Evolutionary conservation across 2,888 invertebrate genomes (phyloP).

Genomic region (Pterostichus niger): DNA sequence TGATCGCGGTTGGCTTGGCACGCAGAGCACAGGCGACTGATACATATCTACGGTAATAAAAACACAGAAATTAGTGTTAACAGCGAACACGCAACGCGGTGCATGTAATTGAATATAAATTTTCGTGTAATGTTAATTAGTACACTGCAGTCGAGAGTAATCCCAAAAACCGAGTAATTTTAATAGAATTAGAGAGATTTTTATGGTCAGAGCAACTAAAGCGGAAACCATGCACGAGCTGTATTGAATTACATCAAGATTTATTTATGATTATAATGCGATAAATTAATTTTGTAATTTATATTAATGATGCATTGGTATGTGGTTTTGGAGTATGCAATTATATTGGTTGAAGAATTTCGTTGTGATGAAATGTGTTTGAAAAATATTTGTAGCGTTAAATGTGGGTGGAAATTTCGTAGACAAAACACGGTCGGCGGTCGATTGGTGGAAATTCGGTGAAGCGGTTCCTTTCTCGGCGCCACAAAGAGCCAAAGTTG

Average conservation of each 20-base stretch:
- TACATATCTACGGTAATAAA: constrained; percentile 53
- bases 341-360: constrained; percentile 21
- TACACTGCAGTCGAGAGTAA: constrained; percentile 46
- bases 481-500: constrained; percentile 46
- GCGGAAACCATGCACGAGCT: not conserved
- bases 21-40: constrained; percentile 37
- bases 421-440: constrained; percentile 21
- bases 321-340: constrained; percentile 1
- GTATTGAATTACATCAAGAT: not conserved
- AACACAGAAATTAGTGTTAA: constrained; percentile 60
- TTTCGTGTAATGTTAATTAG: constrained; percentile 66
- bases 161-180: constrained; percentile 61
- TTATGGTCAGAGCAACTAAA: constrained; percentile 12
- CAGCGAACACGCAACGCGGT: constrained; percentile 45
- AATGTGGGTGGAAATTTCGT: constrained; percentile 26
- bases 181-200: constrained; percentile 49
- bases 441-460: constrained; percentile 34
- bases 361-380: constrained; percentile 29
- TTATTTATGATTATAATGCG: constrained; percentile 25
- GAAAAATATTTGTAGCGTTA: constrained; percentile 32
- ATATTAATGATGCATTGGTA: constrained; percentile 10
- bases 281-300: constrained; percentile 26
- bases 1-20: constrained; percentile 37
- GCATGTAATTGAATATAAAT: constrained; percentile 65
- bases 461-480: constrained; percentile 40